These are phyloP conservation scores for Chorisops tibialis DNA, from an alignment of 2,888 invertebrate species.

Conservation along the genomic window DNA sequence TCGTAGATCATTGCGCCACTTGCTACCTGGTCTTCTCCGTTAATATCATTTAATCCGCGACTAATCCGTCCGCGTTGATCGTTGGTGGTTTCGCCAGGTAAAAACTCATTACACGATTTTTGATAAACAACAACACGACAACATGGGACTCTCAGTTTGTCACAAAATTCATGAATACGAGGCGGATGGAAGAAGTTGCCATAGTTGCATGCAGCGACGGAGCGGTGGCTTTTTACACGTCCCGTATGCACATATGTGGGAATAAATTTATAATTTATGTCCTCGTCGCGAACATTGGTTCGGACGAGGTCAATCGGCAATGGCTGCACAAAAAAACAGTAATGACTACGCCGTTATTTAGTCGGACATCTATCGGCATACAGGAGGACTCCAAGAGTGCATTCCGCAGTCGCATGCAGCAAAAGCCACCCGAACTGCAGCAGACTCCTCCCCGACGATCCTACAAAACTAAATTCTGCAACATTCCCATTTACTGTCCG, in stretches of 20 bases:
- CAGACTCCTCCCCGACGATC: not conserved
- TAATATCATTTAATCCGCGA: too few species aligned
- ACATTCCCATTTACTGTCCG: conserved; percentile 4
- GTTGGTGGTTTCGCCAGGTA: conserved; percentile 4
- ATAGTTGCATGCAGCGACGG: too few species aligned
- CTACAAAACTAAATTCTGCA: conserved; percentile 8
- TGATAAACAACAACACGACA: conserved; percentile 14
- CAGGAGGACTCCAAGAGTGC: not conserved
- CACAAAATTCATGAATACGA: not conserved
- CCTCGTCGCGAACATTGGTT: not conserved
- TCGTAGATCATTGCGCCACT: too few species aligned
- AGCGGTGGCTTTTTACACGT: too few species aligned
- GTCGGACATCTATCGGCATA: too few species aligned
- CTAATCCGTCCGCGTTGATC: too few species aligned
- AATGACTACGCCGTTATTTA: not conserved
- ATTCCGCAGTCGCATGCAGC: not conserved
- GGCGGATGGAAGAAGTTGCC: too few species aligned
- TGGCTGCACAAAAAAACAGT: conserved; percentile 1
- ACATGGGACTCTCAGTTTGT: conserved; percentile 2
- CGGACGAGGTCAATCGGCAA: not conserved
- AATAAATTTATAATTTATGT: conserved; percentile 23
- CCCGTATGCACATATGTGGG: not conserved
- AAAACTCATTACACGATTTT: conserved; percentile 15
- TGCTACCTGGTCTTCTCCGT: too few species aligned
- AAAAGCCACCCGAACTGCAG: not conserved